Evolutionary conservation across 2,113 vertebrate species (phyloP).

Genomic region (Lonchura striata): DNA sequence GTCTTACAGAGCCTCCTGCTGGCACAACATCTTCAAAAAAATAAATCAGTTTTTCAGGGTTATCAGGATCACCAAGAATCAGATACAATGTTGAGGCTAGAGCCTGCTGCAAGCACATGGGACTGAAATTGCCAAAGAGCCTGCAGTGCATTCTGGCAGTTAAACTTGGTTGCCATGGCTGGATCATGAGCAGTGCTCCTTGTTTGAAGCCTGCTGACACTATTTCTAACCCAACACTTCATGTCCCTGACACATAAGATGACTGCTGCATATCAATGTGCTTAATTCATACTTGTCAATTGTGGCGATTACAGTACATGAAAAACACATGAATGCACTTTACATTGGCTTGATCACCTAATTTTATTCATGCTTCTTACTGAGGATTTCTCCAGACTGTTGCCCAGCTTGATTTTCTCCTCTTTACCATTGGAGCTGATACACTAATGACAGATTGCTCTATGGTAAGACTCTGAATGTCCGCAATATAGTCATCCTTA

Average conservation of each 20-base stretch:
- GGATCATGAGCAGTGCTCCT: background rate
- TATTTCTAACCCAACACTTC: background rate
- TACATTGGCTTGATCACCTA: background rate
- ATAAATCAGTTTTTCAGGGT: background rate
- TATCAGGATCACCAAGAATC: background rate
- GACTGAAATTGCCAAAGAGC: background rate
- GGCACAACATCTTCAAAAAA: background rate
- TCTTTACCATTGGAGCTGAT: background rate
- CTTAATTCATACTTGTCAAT: background rate
- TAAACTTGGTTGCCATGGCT: background rate
- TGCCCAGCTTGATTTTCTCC: background rate
- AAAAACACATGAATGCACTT: background rate
- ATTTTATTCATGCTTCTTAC: background rate
- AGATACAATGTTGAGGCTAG: background rate
- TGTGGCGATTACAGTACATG: background rate
- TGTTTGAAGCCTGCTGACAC: background rate
- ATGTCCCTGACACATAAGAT: rapidly evolving
- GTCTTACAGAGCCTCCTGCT: background rate
- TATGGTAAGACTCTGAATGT: background rate
- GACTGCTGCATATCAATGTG: background rate
- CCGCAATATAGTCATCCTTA: background rate
- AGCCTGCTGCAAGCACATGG: background rate
- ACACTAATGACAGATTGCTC: background rate
- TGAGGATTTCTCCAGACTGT: background rate
- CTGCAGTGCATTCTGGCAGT: background rate